Conservation (phyloP, 1,140 invertebrate species). For the Anastrepha ludens region DNA sequence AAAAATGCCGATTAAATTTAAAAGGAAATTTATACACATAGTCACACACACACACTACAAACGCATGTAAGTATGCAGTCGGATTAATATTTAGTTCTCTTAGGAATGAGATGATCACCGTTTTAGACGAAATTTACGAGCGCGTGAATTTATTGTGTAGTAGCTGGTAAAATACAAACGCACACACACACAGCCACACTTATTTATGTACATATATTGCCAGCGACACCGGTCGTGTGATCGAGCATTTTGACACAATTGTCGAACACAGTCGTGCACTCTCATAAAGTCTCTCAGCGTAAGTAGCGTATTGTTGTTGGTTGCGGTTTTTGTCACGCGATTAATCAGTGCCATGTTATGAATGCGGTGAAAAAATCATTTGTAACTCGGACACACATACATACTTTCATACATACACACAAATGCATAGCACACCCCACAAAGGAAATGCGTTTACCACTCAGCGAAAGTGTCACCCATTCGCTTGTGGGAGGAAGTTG, state of each 20-base stretch:
- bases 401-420: not conserved
- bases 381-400: not conserved
- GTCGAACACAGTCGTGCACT: not conserved
- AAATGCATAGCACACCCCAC: not conserved
- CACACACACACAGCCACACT: not conserved
- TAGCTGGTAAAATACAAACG: slow-evolving; percentile 20
- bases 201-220: slow-evolving; percentile 6
- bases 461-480: slow-evolving; percentile 25
- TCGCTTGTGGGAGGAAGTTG: slow-evolving; percentile 24
- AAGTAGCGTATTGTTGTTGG: slow-evolving; percentile 2
- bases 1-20: not conserved
- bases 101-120: not conserved
- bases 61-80: not conserved
- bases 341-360: slow-evolving; percentile 37
- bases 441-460: slow-evolving; percentile 28
- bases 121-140: slow-evolving; percentile 18
- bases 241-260: slow-evolving; percentile 45
- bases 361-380: not conserved
- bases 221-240: not conserved
- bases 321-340: slow-evolving; percentile 22
- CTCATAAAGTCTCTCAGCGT: not conserved
- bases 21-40: not conserved
- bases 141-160: slow-evolving; percentile 29
- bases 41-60: not conserved
- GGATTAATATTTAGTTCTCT: not conserved